Percentiles rank a stretch among this genome's conserved stretches.
Conservation (phyloP, 2,113 vertebrate genomes). For the Probosciger aterrimus region DNA sequence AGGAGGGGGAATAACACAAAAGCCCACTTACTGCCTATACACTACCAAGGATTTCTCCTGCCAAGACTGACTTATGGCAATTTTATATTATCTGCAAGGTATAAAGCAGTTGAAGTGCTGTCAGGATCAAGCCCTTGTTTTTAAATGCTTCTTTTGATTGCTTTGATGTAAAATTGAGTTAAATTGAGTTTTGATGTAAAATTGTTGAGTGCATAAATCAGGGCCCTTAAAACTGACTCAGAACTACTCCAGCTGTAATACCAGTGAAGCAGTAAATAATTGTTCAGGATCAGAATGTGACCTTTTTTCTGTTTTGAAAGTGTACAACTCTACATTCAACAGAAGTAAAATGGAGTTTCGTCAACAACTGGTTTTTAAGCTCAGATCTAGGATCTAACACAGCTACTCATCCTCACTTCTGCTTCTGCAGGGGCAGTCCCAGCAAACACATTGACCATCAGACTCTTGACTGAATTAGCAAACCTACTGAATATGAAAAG, state of each 20-base stretch:
- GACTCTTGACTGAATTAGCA: neutral
- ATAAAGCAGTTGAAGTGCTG: neutral
- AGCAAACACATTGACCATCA: neutral
- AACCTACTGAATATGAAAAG: neutral
- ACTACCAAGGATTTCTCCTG: neutral
- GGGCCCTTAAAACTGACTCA: neutral
- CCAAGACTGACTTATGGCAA: neutral
- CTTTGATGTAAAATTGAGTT: neutral
- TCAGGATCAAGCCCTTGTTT: neutral
- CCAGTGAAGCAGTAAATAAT: neutral
- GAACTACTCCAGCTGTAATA: neutral
- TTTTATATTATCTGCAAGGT: neutral
- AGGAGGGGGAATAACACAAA: neutral
- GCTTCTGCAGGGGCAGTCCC: neutral
- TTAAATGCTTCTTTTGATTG: neutral
- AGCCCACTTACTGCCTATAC: neutral
- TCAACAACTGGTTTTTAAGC: neutral
- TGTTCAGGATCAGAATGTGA: neutral
- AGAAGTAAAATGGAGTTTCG: neutral
- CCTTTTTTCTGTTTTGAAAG: neutral
- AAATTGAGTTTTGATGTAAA: neutral
- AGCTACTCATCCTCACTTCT: neutral
- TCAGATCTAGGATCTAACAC: neutral
- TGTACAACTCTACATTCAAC: neutral
- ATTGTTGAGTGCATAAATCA: neutral